Evolutionary conservation across 1,140 invertebrate species (phyloP), one percentile per base, ranked within the genome.

Genomic region (Pogonomyrmex barbatus): DNA sequence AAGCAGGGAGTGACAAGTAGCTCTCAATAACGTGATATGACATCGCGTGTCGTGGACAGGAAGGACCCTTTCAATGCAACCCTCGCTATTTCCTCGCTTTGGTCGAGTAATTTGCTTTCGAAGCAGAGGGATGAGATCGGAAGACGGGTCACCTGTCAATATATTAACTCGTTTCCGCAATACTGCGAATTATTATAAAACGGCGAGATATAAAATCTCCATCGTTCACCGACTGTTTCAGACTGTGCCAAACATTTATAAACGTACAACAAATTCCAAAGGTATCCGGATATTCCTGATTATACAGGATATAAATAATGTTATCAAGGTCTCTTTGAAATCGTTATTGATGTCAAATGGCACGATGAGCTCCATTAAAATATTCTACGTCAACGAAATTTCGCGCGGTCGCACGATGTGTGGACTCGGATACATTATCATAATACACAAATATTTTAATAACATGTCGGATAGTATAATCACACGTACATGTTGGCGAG

Each of bases 21-120:
- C 92, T 92, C 92, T 93, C 91, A 87, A 93, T 93, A 92, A 92
- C 90, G 85, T 88, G 91, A 93, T 88, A 89, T 93, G 91, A 93
- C 92, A 89, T 93, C 86, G 90, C 89, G 88, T 93, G 93, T 89
- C 88, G 87, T 90, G 90, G 92, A 93, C 92, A 92, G 90, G 89
- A 92, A 93, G 92, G 91, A 93, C 92, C 90, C 90, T 92, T 90
- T 91, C 91, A 87, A 90, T 91, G 88, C 88, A 88, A 87, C 88
- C 83, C 91, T 88, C 87, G 87, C 89, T 90, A 88, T 88, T 91
- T 90, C 89, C 90, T 91, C 86, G 89, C 89, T 91, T 86, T 70
- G 85, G 68, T 91, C 90, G 89, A 91, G 84, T 92, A 89, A 91
- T 90, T 92, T 89, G 77, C 89, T 88, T 92, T 85, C 75, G 82